phyloP scores from a whole-genome alignment of 2,797 vertebrate genomes.

The Buceros bicornis region DNA sequence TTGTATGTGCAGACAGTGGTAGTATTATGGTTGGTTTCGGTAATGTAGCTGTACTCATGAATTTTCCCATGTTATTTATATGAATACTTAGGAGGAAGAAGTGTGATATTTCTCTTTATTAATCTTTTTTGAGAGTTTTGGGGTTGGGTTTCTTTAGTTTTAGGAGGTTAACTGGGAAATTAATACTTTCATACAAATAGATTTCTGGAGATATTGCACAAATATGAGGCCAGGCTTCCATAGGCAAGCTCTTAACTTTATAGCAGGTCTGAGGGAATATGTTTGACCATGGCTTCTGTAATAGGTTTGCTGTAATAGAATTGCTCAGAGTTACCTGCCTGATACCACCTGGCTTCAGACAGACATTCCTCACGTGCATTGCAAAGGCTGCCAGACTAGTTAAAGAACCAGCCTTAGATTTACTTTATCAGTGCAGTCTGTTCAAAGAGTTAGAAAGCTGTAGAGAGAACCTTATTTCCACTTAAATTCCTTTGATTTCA shows the following conservation, averaged over 20 bases:
- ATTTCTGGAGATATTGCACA: neutral
- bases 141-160: neutral
- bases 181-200: neutral
- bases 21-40: neutral
- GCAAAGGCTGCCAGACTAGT: neutral
- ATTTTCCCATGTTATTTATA: neutral
- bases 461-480: neutral
- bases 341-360: neutral
- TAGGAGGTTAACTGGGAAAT: neutral
- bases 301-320: neutral
- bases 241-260: neutral
- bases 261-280: too few species aligned
- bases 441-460: neutral
- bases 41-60: fast-evolving
- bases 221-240: neutral
- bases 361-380: neutral
- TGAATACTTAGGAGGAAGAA: neutral
- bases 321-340: neutral
- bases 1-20: neutral
- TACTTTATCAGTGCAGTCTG: neutral
- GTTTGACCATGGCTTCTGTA: fast-evolving
- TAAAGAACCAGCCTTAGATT: neutral
- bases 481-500: slow-evolving; percentile 1
- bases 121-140: neutral
- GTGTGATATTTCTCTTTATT: neutral